Conservation (phyloP, 2,113 vertebrate species). For the Megaceryle maxima region DNA sequence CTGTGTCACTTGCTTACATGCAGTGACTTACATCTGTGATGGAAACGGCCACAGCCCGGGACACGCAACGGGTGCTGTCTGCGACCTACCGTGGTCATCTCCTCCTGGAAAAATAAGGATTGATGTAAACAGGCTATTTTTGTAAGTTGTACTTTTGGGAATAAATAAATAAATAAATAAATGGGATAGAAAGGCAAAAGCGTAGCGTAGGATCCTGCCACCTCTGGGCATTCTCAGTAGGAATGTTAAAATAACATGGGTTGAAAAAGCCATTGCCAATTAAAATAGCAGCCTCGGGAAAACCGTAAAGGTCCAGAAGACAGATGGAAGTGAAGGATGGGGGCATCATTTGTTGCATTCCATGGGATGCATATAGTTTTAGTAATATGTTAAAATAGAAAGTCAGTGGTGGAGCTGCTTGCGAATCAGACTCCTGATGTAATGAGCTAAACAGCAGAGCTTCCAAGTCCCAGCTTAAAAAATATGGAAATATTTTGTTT, state of each 20-base stretch:
- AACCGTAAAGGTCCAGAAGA: background rate
- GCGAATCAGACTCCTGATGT: constrained; percentile 7
- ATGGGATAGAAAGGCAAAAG: background rate
- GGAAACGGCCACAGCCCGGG: background rate
- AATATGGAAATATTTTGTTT: constrained; percentile 41
- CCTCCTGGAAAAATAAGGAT: background rate
- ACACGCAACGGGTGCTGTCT: background rate
- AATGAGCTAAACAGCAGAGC: constrained; percentile 13
- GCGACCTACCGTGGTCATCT: background rate
- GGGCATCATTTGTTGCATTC: constrained; percentile 18
- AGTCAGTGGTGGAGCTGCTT: background rate
- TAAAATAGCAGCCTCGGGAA: constrained; percentile 19
- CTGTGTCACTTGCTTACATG: background rate
- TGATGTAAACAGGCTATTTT: background rate
- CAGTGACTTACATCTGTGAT: background rate
- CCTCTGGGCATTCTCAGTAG: background rate
- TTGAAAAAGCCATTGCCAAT: background rate
- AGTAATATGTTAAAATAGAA: constrained; percentile 55
- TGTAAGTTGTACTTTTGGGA: background rate
- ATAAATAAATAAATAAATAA: background rate
- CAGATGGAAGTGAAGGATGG: constrained; percentile 12
- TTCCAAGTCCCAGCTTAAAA: constrained; percentile 25
- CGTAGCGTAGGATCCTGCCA: background rate
- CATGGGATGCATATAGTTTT: background rate
- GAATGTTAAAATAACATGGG: background rate